Evolutionary conservation across 2,888 invertebrate species (phyloP).

Genomic region (Clanis bilineata): DNA sequence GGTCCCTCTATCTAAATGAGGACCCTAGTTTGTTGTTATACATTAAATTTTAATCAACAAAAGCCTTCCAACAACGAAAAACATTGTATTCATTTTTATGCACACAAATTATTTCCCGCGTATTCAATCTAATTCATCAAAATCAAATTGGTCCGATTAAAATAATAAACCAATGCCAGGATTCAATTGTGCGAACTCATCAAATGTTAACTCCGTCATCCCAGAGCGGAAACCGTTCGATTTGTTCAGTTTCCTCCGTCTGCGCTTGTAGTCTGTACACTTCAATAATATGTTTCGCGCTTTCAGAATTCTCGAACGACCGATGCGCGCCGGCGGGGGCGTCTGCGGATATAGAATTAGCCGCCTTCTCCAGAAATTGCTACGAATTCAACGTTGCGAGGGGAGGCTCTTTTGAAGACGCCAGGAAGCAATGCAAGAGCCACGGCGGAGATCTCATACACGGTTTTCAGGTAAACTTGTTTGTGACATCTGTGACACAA

Average conservation of each 20-base stretch:
- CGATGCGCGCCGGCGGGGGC: constrained; percentile 89
- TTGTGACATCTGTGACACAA: no score
- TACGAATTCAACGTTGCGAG: constrained; percentile 93
- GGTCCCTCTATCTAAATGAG: no score
- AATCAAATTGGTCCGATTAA: no score
- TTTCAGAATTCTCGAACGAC: constrained; percentile 91
- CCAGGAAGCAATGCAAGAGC: constrained; percentile 87
- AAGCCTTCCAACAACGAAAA: no score
- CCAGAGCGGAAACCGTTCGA: not conserved
- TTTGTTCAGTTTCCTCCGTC: not conserved
- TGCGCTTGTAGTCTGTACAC: not conserved
- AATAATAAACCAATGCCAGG: not conserved
- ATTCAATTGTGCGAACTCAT: not conserved
- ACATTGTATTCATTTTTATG: no score
- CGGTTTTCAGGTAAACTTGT: constrained; percentile 79
- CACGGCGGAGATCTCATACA: constrained; percentile 89
- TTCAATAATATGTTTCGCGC: not conserved
- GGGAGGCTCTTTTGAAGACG: constrained; percentile 92
- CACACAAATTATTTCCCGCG: no score
- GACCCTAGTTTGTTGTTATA: no score
- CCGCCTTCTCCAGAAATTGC: constrained; percentile 92
- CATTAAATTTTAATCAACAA: no score
- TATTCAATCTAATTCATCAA: no score
- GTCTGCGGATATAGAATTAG: constrained; percentile 90
- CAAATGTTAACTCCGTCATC: not conserved